A percentile compares a stretch with the other conserved stretches of the same genome.
phyloP scores from a whole-genome alignment of 2,888 invertebrate genomes.

The Antheraea assamensis region DNA sequence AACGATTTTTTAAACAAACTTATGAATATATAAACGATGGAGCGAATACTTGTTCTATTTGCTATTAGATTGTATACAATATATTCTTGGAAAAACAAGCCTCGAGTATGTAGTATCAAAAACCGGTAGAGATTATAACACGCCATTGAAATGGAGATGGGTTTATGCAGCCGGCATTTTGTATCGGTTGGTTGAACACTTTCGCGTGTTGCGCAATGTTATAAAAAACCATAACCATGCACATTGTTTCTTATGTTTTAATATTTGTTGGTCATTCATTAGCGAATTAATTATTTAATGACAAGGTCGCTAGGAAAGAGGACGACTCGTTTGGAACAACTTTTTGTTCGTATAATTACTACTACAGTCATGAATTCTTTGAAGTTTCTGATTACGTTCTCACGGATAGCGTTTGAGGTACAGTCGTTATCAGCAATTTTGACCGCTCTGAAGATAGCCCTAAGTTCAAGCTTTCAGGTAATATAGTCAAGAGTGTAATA shows the following conservation, averaged over 20 bases:
- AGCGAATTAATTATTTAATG: slow-evolving; percentile 11
- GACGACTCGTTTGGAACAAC: slow-evolving; percentile 37
- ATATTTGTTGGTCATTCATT: slow-evolving; percentile 8
- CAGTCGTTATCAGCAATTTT: too few species aligned
- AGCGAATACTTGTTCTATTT: slow-evolving; percentile 5
- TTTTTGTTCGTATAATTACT: slow-evolving; percentile 42
- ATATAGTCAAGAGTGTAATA: too few species aligned
- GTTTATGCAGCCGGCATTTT: slow-evolving; percentile 36
- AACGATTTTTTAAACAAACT: neutral
- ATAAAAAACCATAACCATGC: slow-evolving; percentile 29
- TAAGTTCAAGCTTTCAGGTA: too few species aligned
- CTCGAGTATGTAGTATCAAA: slow-evolving; percentile 7
- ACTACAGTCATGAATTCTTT: slow-evolving; percentile 36
- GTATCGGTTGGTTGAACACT: slow-evolving; percentile 61
- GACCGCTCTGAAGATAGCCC: too few species aligned
- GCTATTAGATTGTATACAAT: slow-evolving; percentile 14
- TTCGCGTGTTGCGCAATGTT: slow-evolving; percentile 56
- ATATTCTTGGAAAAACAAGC: slow-evolving; percentile 3
- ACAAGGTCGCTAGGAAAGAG: slow-evolving; percentile 54
- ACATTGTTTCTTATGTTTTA: slow-evolving; percentile 25
- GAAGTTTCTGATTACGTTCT: slow-evolving; percentile 22
- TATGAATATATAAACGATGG: neutral
- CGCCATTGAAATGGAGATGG: slow-evolving; percentile 54
- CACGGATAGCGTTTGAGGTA: slow-evolving; percentile 11
- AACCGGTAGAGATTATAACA: slow-evolving; percentile 23